Evolutionary conservation across 2,113 vertebrate species (phyloP), one percentile per base, ranked within the genome.

Genomic region (Pogona vitticeps): DNA sequence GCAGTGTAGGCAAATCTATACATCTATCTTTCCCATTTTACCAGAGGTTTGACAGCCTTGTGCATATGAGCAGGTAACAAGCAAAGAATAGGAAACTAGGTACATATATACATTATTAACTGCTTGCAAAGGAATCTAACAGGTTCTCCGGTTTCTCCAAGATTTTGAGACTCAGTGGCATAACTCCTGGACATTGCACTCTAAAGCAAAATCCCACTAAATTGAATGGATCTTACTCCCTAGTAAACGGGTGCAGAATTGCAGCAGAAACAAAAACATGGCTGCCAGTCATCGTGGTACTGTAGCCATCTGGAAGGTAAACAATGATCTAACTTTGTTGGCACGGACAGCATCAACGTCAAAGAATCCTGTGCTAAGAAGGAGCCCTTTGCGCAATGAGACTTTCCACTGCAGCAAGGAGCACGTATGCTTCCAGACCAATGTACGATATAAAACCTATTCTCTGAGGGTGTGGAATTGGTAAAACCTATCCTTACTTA

Each of bases 1-100:
- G 89, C 91, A 92, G 31, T 23, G 65, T 68, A 12, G 7, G 65
- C 7, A 52, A 52, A 52, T 52, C 46, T 52, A 52, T 52, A 52
- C 46, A 52, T 52, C 46, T 52, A 5, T 23, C 40, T 6, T 13
- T 6, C 14, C 12, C 12, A 38, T 73, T 83, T 63, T 76, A 15
- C 42, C 67, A 56, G 68, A 71, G 31, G 42, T 33, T 18, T 42
- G 77, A 28, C 52, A 52, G 3, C 68, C 15, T 63, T 12, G 12
- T 36, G 31, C 26, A 15, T 36, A 33, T 52, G 56, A 56, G n/a
- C 52, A 21, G 36, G 70, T 31, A 40, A 26, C 71, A 65, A 59
- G 76, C 31, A 82, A 71, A 83, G 21, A 52, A 13, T 83, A 59
- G 68, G 31, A n/a, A 79, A 65, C 38, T 6, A 12, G 56, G 1